Percentiles rank a stretch among this genome's conserved stretches.
These are phyloP conservation scores for Podilymbus podiceps DNA, from an alignment of 2,113 vertebrate genomes.

Conservation along the genomic window DNA sequence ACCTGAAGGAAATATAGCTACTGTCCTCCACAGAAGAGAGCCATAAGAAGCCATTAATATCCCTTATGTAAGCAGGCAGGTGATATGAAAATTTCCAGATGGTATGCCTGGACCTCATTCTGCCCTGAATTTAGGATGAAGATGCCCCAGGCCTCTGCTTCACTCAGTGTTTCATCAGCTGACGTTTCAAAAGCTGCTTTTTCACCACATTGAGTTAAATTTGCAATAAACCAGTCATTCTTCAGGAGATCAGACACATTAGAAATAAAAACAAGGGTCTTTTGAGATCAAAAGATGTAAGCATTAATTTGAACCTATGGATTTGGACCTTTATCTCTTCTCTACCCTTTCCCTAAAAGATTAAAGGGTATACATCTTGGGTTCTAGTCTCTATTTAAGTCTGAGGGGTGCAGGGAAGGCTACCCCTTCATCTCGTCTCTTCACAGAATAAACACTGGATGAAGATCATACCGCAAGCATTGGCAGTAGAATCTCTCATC, in stretches of 20 bases:
- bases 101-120: background rate
- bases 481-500: background rate
- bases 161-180: background rate
- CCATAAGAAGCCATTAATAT: background rate
- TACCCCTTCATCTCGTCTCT: background rate
- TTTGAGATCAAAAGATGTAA: background rate
- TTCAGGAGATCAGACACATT: background rate
- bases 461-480: background rate
- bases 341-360: background rate
- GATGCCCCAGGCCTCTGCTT: background rate
- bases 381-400: background rate
- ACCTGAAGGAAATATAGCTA: background rate
- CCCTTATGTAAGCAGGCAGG: background rate
- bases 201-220: background rate
- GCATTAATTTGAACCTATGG: background rate
- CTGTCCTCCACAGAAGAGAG: background rate
- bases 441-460: conserved; percentile 15
- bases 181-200: background rate
- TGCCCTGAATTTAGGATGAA: background rate
- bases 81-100: background rate
- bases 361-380: background rate
- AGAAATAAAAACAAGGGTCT: background rate
- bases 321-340: background rate
- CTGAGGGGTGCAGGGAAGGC: background rate
- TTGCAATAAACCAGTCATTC: background rate